Base-by-base conservation (phyloP, 23 tunicate species). In the Halocynthia roretzi region DNA sequence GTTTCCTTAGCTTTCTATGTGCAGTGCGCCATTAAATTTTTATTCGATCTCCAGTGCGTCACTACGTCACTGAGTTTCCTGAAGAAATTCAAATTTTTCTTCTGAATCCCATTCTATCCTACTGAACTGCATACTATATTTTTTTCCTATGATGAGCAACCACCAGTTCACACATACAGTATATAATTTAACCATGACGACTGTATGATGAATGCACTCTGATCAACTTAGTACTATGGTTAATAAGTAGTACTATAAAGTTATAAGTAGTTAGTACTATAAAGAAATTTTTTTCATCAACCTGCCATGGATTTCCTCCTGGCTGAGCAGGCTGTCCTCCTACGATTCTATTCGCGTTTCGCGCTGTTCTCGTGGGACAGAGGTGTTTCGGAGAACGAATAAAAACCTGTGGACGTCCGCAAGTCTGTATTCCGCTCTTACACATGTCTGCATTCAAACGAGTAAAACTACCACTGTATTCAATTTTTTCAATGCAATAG, bases 221-320 rank as follows among this genome's bases (percentile, higher is more conserved):
- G 2, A 58, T 58, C n/a, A 14, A 14, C 63, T 14, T 58, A 14
- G 63, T 58, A 2, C 1, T 58, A 15, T n/a, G n/a, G n/a, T n/a
- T n/a, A n/a, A n/a, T n/a, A n/a, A n/a, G n/a, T n/a, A n/a, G n/a
- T n/a, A n/a, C n/a, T n/a, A n/a, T n/a, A n/a, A n/a, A n/a, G n/a
- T n/a, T n/a, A n/a, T n/a, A n/a, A n/a, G n/a, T n/a, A n/a, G n/a
- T n/a, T n/a, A n/a, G n/a, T n/a, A n/a, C n/a, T n/a, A n/a, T n/a
- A n/a, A n/a, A n/a, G n/a, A n/a, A n/a, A n/a, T n/a, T n/a, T n/a
- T n/a, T n/a, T n/a, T n/a, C 17, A 14, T 58, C 63, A 9, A 65
- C 70, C 70, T 65, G 70, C 70, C 70, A 65, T 10, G 70, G 70
- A 15, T 65, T 40, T 6, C 31, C 70, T 11, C 70, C 70, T 15